Evolutionary conservation across 2,888 invertebrate species (phyloP), one percentile per base, ranked within the genome.

Genomic region (Thereva nobilitata): DNA sequence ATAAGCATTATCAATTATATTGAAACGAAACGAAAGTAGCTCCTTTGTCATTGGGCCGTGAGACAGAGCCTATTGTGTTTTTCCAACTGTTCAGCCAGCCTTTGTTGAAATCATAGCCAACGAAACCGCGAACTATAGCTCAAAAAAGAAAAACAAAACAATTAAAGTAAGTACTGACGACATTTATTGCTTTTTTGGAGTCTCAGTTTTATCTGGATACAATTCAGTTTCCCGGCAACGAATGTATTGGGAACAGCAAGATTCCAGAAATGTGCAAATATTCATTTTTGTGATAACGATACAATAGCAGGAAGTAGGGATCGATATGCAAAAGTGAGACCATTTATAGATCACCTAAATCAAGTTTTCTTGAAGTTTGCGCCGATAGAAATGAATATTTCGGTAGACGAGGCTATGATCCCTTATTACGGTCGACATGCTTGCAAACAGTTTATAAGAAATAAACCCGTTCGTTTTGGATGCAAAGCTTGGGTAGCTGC

Each of bases 391-490:
- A 10, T n/a, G n/a, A 47, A 74, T 59, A 59, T 74, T 10, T 52
- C 68, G 67, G 72, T 68, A 54, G 75, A 77, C 71, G 75, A 77
- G 68, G 69, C 70, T 40, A 76, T 77, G 74, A 70, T 76, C 1
- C 69, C 72, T 41, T 76, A 77, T 73, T 78, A 74, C 73, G 76
- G 75, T 50, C 68, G 72, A 67, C 74, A 76, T 69, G 70, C 74
- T 55, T 75, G 72, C 41, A 75, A 75, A 53, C 75, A 76, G 61
- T 77, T 73, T 64, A 71, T 77, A 8, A 71, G 72, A 55, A 74
- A 72, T 4, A 76, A 76, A 63, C 75, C 75, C 34, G 67, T 75
- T n/a, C 52, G 74, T 34, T 76, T 75, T 70, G 74, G 74, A 4
- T 75, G 72, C 61, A 76, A 76, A 71, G 71, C 70, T 23, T 74